phyloP scores from a whole-genome alignment of 2,113 vertebrate genomes.

The Hemibagrus wyckioides region DNA sequence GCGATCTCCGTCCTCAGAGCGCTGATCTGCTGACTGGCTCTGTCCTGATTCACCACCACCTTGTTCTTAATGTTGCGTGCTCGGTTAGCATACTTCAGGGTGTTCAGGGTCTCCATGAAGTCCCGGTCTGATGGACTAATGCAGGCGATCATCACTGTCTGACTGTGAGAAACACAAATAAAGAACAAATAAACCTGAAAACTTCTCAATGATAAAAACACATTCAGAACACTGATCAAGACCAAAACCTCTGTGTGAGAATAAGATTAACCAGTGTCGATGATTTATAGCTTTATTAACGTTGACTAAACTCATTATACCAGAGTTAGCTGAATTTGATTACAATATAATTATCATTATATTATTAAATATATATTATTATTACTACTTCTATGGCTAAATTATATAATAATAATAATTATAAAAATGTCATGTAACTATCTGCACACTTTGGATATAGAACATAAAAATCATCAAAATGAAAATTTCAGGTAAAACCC shows the following conservation, averaged over 20 bases:
- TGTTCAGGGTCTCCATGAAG: constrained; percentile 98
- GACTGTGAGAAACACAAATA: constrained; percentile 70
- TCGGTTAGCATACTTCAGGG: constrained; percentile 92
- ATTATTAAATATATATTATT: background rate
- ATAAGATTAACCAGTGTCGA: background rate
- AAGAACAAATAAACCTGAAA: background rate
- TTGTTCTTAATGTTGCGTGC: constrained; percentile 98
- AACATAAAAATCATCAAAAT: background rate
- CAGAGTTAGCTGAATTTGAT: background rate
- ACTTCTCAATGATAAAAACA: background rate
- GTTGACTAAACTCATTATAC: background rate
- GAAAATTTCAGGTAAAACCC: background rate
- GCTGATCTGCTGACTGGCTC: constrained; percentile 95
- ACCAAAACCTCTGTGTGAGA: background rate
- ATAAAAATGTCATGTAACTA: background rate
- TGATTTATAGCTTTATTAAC: background rate
- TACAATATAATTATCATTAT: background rate
- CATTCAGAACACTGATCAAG: no score
- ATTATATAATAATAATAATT: background rate
- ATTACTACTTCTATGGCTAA: background rate
- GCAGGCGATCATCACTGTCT: constrained; percentile 96
- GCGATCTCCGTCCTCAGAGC: constrained; percentile 90
- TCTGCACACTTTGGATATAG: no score
- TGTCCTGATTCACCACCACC: constrained; percentile 94
- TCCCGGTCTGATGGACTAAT: constrained; percentile 96